Evolutionary conservation across 2,888 invertebrate species (phyloP).

Genomic region (Ectemnius continuus): DNA sequence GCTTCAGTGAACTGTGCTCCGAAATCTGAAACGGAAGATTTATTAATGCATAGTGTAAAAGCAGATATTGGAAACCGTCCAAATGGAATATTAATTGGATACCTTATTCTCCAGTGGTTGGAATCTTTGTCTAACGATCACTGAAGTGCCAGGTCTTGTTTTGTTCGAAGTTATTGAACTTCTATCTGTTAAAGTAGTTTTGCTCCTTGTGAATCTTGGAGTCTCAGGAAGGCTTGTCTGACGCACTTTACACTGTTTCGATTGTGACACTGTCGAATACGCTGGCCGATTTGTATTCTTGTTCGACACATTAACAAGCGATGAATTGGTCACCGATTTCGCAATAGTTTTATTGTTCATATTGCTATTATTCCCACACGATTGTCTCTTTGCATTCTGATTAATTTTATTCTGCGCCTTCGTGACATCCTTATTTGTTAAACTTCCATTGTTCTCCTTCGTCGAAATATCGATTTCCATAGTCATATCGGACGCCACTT

Average conservation of each 20-base stretch:
- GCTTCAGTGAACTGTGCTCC: slow-evolving; percentile 44
- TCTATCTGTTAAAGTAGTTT: slow-evolving; percentile 71
- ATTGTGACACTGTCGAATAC: slow-evolving; percentile 79
- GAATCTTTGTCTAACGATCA: slow-evolving; percentile 65
- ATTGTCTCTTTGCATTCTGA: slow-evolving; percentile 41
- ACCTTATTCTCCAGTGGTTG: slow-evolving; percentile 61
- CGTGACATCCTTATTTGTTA: not conserved
- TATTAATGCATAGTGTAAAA: not conserved
- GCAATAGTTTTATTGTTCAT: slow-evolving; percentile 43
- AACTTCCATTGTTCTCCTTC: slow-evolving; percentile 35
- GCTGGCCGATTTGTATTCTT: slow-evolving; percentile 70
- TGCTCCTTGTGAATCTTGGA: slow-evolving; percentile 70
- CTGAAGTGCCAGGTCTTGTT: slow-evolving; percentile 68
- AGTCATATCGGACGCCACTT: slow-evolving; percentile 29
- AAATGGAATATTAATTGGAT: slow-evolving; percentile 16
- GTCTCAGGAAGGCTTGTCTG: slow-evolving; percentile 53
- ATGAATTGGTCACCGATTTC: slow-evolving; percentile 37
- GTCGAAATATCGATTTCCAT: slow-evolving; percentile 14
- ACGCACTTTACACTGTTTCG: slow-evolving; percentile 47
- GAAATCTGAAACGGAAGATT: slow-evolving; percentile 44
- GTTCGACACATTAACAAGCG: slow-evolving; percentile 37
- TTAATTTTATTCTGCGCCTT: slow-evolving; percentile 43
- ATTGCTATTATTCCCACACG: slow-evolving; percentile 31
- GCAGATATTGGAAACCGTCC: not conserved
- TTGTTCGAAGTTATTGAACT: slow-evolving; percentile 57